Percentiles rank a stretch among this genome's conserved stretches.
Evolutionary conservation across 2,888 invertebrate genomes (phyloP).

Genomic region (Eristalinus aeneus): DNA sequence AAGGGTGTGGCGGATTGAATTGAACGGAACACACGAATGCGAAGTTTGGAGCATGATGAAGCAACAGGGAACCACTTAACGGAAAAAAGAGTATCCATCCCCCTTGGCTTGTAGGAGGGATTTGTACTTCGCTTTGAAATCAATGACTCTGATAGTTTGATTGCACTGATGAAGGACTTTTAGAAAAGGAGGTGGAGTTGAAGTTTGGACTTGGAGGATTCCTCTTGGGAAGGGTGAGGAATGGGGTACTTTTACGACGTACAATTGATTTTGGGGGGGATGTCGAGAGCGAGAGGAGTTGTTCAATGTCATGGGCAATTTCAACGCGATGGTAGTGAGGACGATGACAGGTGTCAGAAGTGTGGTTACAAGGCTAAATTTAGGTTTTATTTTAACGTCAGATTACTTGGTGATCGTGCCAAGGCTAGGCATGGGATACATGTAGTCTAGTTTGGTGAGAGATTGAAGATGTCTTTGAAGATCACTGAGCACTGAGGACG

Average conservation of each 20-base stretch:
- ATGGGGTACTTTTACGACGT: neutral
- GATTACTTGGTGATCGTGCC: no score
- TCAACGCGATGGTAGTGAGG: no score
- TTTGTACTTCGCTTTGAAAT: conserved; percentile 26
- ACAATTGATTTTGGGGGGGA: neutral
- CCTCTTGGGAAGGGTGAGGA: neutral
- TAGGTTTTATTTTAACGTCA: no score
- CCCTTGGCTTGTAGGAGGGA: neutral
- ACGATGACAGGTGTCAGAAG: no score
- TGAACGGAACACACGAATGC: conserved; percentile 57
- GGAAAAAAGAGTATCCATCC: conserved; percentile 24
- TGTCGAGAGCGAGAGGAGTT: no score
- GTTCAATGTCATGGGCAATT: no score
- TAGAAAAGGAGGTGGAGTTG: neutral
- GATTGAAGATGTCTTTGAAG: no score
- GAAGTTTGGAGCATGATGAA: conserved; percentile 34
- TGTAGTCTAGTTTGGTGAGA: no score
- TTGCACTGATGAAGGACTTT: conserved; percentile 9
- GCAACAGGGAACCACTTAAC: conserved; percentile 56
- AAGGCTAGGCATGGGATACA: no score
- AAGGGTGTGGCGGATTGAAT: conserved; percentile 44
- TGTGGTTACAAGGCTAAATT: no score
- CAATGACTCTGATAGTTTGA: conserved; percentile 60
- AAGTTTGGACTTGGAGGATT: neutral
- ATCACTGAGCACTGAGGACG: no score